Evolutionary conservation across 2,888 invertebrate species (phyloP), one percentile per base, ranked within the genome.

Genomic region (Epirrhoe alternata): DNA sequence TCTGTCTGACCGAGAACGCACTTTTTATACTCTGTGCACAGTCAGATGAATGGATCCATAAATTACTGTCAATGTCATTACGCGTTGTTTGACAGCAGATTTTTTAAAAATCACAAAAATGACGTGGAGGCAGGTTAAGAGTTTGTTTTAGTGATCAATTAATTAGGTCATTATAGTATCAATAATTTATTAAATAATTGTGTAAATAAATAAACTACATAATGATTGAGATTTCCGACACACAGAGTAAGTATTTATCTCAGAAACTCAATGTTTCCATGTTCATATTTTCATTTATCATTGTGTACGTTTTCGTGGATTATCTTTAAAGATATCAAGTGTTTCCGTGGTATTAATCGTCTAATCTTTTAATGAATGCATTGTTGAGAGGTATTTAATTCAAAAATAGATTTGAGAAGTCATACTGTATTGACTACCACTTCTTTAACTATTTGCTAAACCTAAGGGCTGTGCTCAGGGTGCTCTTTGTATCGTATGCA

Each of bases 191-290:
- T 61, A 61, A 70, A 74, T 50, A 64, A 5, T 12, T 45, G 64
- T 33, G 38, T 64, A 61, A 63, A 63, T 66, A 76, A 69, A 70
- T 77, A 76, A 33, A 7, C 8, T 70, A 68, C 79, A 94, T 87
- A 82, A 97, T 97, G 97, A 97, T 97, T 85, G 96, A 97, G 88
- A 95, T 97, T 81, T 95, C 96, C 72, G 97, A 97, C 82, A 95
- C 96, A 33, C 97, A 97, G 91, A 97, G 97, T 97, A 92, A 95
- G 96, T 94, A 78, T 63, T 75, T 56, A 7, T 45, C 49, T 14
- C 16, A 14, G 42, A 42, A 64, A 42, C 38, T 57, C 14, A 14
- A 6, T 51, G 6, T 16, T 31, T 35, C 0, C 6, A 10, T 42
- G 30, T n/a, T 30, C 31, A 5, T 4, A 14, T 14, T 16, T 54